Evolutionary conservation across 1,140 invertebrate genomes (phyloP).

Genomic region (Brachystomella parvula): DNA sequence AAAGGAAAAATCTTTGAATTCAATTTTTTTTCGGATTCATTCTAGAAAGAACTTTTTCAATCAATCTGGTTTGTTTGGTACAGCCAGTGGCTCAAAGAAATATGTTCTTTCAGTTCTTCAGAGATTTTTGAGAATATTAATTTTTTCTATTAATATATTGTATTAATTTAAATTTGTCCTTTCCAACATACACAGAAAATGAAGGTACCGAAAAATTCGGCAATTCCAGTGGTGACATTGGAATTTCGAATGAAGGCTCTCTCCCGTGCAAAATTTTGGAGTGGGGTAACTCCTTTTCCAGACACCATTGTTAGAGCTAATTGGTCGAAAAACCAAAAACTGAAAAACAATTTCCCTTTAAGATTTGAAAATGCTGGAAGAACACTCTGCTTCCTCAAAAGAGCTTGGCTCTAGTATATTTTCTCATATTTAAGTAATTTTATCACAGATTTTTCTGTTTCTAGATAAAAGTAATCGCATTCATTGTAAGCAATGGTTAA

Average conservation of each 20-base stretch:
- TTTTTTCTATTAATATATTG: not conserved
- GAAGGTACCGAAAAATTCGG: constrained; percentile 26
- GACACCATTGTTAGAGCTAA: not conserved
- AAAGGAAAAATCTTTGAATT: not conserved
- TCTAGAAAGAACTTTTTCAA: not conserved
- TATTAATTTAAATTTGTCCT: not conserved
- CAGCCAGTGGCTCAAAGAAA: not conserved
- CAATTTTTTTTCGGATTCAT: not conserved
- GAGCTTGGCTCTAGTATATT: too few relatives aligned
- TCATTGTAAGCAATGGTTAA: too few relatives aligned
- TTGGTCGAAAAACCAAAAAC: not conserved
- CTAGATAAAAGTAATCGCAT: too few relatives aligned
- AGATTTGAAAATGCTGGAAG: not conserved
- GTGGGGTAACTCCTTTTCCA: constrained; percentile 19
- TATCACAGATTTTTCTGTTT: too few relatives aligned
- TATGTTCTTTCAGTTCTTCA: not conserved
- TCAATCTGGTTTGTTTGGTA: not conserved
- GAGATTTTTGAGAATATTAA: not conserved
- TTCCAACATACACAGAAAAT: constrained; percentile 23
- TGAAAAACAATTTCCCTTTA: not conserved
- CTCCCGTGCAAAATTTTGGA: constrained; percentile 18
- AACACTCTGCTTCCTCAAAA: too few relatives aligned
- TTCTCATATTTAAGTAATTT: too few relatives aligned
- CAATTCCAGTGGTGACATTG: constrained; percentile 12
- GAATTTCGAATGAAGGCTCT: constrained; percentile 11